These are phyloP conservation scores for Belgica antarctica DNA, from an alignment of 2,888 invertebrate genomes.

Conservation along the genomic window DNA sequence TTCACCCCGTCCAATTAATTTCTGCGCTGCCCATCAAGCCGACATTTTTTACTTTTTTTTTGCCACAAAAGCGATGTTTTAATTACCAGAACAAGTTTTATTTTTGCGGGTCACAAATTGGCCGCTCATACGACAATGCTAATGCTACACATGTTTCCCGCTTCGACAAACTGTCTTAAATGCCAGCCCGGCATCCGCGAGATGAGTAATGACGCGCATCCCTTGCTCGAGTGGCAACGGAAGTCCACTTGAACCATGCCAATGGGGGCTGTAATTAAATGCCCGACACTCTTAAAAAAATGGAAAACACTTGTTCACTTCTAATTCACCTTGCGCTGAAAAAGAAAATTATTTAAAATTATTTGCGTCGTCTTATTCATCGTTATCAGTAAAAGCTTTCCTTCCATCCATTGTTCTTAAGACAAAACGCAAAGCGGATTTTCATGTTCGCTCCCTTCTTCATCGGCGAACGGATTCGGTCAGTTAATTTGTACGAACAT, in stretches of 20 bases:
- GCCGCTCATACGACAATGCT: constrained; percentile 17
- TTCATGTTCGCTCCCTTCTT: constrained; percentile 17
- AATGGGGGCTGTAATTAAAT: background rate
- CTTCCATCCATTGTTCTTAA: background rate
- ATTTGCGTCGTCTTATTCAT: background rate
- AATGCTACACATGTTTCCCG: constrained; percentile 37
- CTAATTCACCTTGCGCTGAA: background rate
- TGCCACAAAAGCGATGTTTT: constrained; percentile 22
- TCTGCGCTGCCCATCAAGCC: background rate
- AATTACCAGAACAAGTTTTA: constrained; percentile 35
- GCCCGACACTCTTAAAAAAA: background rate
- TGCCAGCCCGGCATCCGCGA: too few relatives aligned
- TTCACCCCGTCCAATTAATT: background rate
- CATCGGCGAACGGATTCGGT: background rate
- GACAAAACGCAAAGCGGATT: background rate
- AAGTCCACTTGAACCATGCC: background rate
- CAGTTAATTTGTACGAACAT: constrained; percentile 31
- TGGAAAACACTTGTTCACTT: constrained; percentile 41
- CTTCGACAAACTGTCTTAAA: background rate
- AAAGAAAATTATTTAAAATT: constrained; percentile 32
- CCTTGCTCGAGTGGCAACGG: constrained; percentile 25
- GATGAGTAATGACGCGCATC: too few relatives aligned
- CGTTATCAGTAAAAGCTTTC: constrained; percentile 41
- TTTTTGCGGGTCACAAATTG: constrained; percentile 39
- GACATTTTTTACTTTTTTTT: background rate